Evolutionary conservation across 1,140 invertebrate genomes (phyloP), one percentile per base, ranked within the genome.

Genomic region (Drosophila arizonae): DNA sequence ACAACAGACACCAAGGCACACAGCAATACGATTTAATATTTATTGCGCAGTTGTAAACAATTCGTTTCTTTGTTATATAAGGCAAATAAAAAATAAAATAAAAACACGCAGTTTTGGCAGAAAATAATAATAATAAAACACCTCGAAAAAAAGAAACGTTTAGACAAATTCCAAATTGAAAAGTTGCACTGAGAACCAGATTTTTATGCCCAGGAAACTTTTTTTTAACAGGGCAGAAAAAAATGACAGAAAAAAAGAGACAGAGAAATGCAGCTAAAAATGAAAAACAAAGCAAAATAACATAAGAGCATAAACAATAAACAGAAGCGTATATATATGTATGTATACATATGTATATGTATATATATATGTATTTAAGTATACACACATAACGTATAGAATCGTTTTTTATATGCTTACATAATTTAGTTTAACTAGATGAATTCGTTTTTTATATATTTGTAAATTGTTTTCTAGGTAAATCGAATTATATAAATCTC

Each of bases 381-480:
- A 69, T 55, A 62, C 51, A 54, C 60, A 61, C 36, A 55, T 50
- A 24, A 73, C 51, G 63, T 72, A 67, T 61, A 76, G 66, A 75
- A 75, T 77, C 76, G 68, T 88, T 89, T 89, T 89, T 84, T 71
- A 84, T 81, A 84, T 56, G 72, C 79, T 89, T 74, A 78, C 46
- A 61, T 60, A 79, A 64, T 77, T 74, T 72, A 81, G 77, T 82
- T 90, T 84, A 75, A 90, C 76, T 86, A 90, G 85, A 88, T 78
- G 72, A 90, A 90, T 89, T 89, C 79, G 79, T 86, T 88, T 76
- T 87, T 88, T 88, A 88, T 88, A 87, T 82, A 90, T 90, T 86
- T 90, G 81, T 90, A 90, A 90, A 90, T 86, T 88, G 84, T 88
- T 88, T 88, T 80, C 58, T 90, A 90, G 88, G 73, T 88, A 90